phyloP scores from a whole-genome alignment of 2,888 invertebrate species.

The Congeria kusceri region DNA sequence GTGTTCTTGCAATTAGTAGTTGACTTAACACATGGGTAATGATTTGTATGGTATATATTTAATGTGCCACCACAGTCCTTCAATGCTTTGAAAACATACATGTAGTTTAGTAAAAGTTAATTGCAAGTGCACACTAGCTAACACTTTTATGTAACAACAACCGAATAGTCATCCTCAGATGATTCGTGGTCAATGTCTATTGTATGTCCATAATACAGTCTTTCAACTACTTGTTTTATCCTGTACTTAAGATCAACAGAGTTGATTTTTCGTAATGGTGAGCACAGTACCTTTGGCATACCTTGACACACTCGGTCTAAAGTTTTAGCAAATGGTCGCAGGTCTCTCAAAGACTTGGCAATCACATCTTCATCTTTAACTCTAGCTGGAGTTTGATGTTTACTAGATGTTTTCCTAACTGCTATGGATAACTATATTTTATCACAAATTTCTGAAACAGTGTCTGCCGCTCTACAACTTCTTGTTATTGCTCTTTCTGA shows the following conservation, averaged over 20 bases:
- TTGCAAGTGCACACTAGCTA: too few relatives aligned
- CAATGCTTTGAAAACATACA: too few relatives aligned
- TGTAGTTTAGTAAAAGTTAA: too few relatives aligned
- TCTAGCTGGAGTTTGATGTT: neutral
- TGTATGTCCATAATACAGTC: conserved; percentile 4
- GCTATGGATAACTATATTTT: neutral
- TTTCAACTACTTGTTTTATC: conserved; percentile 6
- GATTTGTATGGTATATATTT: too few relatives aligned
- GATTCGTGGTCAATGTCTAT: neutral
- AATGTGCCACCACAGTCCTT: too few relatives aligned
- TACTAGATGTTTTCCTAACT: neutral
- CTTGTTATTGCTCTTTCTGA: conserved; percentile 26
- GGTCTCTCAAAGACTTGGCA: neutral
- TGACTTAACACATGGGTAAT: too few relatives aligned
- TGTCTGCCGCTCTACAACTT: conserved; percentile 13
- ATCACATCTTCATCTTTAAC: neutral
- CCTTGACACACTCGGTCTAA: conserved; percentile 17
- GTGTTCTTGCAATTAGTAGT: neutral
- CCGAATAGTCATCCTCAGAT: neutral
- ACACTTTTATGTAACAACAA: too few relatives aligned
- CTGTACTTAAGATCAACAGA: conserved; percentile 18
- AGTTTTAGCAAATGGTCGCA: conserved; percentile 7
- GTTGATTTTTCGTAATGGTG: conserved; percentile 3
- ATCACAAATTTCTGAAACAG: neutral
- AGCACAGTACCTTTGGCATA: conserved; percentile 2